Evolutionary conservation across 2,888 invertebrate genomes (phyloP).

Genomic region (Rhyacophila evoluta): DNA sequence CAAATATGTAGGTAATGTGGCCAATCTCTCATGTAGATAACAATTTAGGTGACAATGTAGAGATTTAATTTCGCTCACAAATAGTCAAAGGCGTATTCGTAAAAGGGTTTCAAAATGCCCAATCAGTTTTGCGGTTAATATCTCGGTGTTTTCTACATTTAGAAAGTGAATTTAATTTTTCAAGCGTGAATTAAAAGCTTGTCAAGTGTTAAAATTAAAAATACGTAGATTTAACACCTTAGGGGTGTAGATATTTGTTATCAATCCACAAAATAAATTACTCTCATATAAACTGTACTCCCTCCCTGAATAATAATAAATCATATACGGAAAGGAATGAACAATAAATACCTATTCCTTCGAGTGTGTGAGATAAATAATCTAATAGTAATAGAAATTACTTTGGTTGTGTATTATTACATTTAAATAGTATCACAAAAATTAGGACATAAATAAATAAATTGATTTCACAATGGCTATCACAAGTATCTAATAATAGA

Average conservation of each 20-base stretch:
- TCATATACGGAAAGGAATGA: neutral
- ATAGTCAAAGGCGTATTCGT: neutral
- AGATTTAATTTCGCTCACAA: neutral
- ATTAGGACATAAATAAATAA: neutral
- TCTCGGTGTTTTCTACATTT: slow-evolving; percentile 32
- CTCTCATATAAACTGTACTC: neutral
- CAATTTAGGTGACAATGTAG: slow-evolving; percentile 21
- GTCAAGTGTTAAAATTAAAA: slow-evolving; percentile 30
- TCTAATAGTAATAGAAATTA: slow-evolving; percentile 14
- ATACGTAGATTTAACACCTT: slow-evolving; percentile 13
- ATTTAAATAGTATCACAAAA: slow-evolving; percentile 17
- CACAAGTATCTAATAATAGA: neutral
- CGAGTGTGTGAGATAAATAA: neutral
- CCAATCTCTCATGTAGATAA: slow-evolving; percentile 6
- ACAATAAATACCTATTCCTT: neutral
- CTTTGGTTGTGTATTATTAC: slow-evolving; percentile 30
- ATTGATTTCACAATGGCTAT: neutral
- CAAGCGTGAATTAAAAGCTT: slow-evolving; percentile 25
- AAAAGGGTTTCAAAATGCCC: neutral
- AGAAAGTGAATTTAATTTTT: slow-evolving; percentile 26
- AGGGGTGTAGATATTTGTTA: slow-evolving; percentile 25
- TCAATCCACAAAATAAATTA: slow-evolving; percentile 8
- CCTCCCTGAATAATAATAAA: slow-evolving; percentile 4
- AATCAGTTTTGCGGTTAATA: slow-evolving; percentile 19
- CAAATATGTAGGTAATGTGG: neutral